Evolutionary conservation across 2,888 invertebrate species (phyloP), one percentile per base, ranked within the genome.

Genomic region (Zaprionus bogoriensis): DNA sequence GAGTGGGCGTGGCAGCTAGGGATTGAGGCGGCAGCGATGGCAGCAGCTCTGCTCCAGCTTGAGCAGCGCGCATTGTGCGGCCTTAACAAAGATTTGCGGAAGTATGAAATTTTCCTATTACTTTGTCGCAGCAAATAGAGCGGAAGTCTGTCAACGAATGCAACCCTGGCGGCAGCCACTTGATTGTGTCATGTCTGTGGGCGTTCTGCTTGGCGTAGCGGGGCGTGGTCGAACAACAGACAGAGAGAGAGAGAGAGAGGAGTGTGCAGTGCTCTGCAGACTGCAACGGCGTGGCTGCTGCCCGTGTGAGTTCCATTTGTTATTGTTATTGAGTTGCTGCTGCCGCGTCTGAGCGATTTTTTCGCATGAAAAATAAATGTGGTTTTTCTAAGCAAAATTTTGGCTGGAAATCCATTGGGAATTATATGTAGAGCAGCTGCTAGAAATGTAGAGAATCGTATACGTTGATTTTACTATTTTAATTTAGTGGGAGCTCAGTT

Each of bases 101-200:
- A 85, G 85, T 85, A 82, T 85, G 71, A 77, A 82, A 85, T 82
- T 80, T 77, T 85, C 80, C 71, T 75, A 82, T 82, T 82, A 85
- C 82, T 82, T 82, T 85, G 85, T 80, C 61, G 69, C 80, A 65
- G 69, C 80, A 82, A 85, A 82, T 77, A 82, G 77, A 85, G 82
- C 82, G 82, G 82, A 82, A 82, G 83, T 76, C 69, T 77, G 77
- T 85, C 85, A 85, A 79, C 73, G 77, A 82, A 66, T 77, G 68
- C 67, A 70, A 54, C 62, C 22, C 57, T 12, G 63, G 51, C 61
- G 62, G 52, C 66, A 64, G 66, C 67, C 50, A 68, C 67, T 80
- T 80, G 80, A 80, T 80, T 80, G 80, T 63, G 66, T 36, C 67
- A 64, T 67, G 69, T 62, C 69, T 60, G 44, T 44, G 53, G 42